These are phyloP conservation scores for Oxyruncus cristatus DNA, from an alignment of 2,113 vertebrate species.

Conservation along the genomic window DNA sequence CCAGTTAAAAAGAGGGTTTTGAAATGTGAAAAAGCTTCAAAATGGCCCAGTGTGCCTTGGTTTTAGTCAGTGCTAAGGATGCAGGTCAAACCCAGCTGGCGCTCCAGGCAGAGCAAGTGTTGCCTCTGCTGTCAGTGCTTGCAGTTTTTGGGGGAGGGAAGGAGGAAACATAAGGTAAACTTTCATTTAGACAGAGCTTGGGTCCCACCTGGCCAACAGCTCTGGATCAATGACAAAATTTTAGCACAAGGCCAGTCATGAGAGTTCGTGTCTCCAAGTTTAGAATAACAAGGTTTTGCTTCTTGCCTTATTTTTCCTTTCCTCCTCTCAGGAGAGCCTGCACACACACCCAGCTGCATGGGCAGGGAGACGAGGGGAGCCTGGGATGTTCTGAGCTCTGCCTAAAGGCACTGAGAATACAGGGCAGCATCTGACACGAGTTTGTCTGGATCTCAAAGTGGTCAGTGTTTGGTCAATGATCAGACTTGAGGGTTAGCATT, in stretches of 20 bases:
- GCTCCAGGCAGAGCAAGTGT: not conserved
- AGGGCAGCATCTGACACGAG: not conserved
- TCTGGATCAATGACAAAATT: not conserved
- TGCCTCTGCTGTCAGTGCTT: not conserved
- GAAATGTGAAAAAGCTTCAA: not conserved
- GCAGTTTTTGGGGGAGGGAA: not conserved
- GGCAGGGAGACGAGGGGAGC: not conserved
- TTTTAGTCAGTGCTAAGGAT: not conserved
- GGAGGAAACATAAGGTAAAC: not conserved
- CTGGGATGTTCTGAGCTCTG: accelerated
- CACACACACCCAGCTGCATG: no score
- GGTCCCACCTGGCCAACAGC: not conserved
- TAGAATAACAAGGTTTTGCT: not conserved
- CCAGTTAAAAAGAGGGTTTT: not conserved
- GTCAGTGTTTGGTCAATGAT: not conserved
- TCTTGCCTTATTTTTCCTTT: not conserved
- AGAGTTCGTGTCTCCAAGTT: not conserved
- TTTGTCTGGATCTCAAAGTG: not conserved
- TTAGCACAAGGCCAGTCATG: not conserved
- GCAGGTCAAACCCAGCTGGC: not conserved
- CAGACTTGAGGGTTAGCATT: not conserved
- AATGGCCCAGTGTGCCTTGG: not conserved
- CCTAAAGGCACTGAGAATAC: not conserved
- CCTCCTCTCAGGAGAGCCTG: not conserved
- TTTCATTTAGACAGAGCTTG: not conserved